A percentile compares a stretch with the other conserved stretches of the same genome.
Conservation (phyloP, 2,797 vertebrate species). For the Acridotheres tristis region DNA sequence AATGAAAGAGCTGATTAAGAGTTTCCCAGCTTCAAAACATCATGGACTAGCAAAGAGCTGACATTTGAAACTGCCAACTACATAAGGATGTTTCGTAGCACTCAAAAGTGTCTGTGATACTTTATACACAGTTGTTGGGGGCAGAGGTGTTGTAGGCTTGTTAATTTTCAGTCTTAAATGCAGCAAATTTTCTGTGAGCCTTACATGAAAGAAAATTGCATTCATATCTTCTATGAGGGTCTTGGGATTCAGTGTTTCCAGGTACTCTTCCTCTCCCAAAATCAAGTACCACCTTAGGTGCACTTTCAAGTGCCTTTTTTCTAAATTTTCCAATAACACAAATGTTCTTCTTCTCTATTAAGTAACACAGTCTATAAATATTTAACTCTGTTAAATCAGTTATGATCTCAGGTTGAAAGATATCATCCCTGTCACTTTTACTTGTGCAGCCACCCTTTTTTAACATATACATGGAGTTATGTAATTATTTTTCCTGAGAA, state of each 20-base stretch:
- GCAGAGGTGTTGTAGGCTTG: neutral
- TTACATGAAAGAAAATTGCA: neutral
- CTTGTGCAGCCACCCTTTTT: neutral
- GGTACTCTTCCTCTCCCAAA: neutral
- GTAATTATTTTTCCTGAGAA: neutral
- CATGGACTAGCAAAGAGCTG: neutral
- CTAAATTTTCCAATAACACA: neutral
- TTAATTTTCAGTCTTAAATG: neutral
- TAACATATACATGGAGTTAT: neutral
- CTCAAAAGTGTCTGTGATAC: neutral
- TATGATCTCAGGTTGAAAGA: neutral
- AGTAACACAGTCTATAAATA: neutral
- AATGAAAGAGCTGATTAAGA: neutral
- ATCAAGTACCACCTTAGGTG: neutral
- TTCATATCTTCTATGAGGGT: neutral
- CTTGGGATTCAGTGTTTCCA: neutral
- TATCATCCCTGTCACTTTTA: neutral
- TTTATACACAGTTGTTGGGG: neutral
- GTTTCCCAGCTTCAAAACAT: neutral
- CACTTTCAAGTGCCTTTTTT: neutral
- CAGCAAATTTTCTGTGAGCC: neutral
- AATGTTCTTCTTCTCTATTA: neutral
- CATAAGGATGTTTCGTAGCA: neutral
- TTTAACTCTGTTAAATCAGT: neutral
- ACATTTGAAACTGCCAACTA: neutral